These are phyloP conservation scores for Drosophila flavopinicola DNA, from an alignment of 2,888 invertebrate genomes.

Conservation along the genomic window DNA sequence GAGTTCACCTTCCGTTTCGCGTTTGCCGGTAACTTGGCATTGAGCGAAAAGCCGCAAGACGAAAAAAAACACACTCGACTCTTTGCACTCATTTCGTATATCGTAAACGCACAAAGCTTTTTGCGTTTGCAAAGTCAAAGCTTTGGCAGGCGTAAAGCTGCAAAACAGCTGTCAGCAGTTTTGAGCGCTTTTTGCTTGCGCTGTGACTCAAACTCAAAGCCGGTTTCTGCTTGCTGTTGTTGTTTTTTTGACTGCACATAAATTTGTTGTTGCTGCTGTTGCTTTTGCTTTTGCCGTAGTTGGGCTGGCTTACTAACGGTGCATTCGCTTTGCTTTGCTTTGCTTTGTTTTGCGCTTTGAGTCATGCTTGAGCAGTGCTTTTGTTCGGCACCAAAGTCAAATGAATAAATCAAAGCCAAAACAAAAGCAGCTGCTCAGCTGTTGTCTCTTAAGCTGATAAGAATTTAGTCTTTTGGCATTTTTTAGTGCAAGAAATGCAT, in stretches of 20 bases:
- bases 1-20: conserved; percentile 31
- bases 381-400: conserved; percentile 13
- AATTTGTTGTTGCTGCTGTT: conserved; percentile 25
- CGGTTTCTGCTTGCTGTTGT: conserved; percentile 30
- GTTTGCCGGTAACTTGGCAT: conserved; percentile 57
- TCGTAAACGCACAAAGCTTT: conserved; percentile 45
- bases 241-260: no score
- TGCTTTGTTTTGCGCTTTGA: conserved; percentile 44
- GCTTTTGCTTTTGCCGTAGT: conserved; percentile 14
- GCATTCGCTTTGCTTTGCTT: conserved; percentile 51
- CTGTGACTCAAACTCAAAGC: conserved; percentile 41
- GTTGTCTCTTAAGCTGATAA: conserved; percentile 20
- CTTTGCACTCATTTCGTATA: conserved; percentile 32
- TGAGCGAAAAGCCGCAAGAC: conserved; percentile 42
- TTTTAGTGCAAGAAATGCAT: no score
- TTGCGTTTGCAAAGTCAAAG: conserved; percentile 40
- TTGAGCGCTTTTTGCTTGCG: conserved; percentile 26
- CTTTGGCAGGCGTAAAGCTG: conserved; percentile 41
- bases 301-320: conserved; percentile 56
- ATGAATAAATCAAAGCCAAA: conserved; percentile 2
- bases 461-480: conserved; percentile 7
- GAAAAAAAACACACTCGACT: conserved; percentile 21
- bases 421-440: conserved; percentile 37
- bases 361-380: conserved; percentile 36
- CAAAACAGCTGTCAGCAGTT: conserved; percentile 31